phyloP scores from a whole-genome alignment of 2,113 vertebrate species.

The Prolemur simus region DNA sequence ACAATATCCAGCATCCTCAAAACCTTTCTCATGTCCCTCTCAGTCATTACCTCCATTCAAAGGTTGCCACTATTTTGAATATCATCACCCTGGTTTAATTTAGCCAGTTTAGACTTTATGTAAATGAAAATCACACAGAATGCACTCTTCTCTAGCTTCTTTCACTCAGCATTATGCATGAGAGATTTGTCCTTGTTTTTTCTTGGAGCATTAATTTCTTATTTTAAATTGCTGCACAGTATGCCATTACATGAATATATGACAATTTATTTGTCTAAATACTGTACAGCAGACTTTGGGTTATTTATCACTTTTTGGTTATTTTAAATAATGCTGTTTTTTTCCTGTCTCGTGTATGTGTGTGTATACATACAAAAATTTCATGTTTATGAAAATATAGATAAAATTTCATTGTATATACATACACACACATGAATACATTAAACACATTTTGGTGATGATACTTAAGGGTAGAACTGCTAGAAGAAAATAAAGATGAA shows the following conservation, averaged over 20 bases:
- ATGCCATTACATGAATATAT: background rate
- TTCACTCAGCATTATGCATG: background rate
- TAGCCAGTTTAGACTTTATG: background rate
- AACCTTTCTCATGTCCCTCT: background rate
- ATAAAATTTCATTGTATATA: background rate
- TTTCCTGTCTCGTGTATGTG: background rate
- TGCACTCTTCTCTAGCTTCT: background rate
- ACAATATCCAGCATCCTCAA: background rate
- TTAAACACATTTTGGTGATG: background rate
- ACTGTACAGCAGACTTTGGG: background rate
- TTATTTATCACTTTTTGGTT: background rate
- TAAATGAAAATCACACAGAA: background rate
- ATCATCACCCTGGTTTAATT: background rate
- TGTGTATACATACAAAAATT: background rate
- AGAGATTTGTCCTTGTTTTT: background rate
- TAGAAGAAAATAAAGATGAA: background rate
- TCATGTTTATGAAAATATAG: background rate
- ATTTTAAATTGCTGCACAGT: background rate
- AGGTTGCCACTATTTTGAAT: background rate
- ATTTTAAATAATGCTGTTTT: slow-evolving; percentile 4
- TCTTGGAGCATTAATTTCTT: background rate
- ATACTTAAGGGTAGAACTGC: background rate
- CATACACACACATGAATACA: background rate
- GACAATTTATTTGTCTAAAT: background rate
- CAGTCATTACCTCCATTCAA: background rate